These are phyloP conservation scores for Lophotis ruficrista DNA, from an alignment of 2,113 vertebrate species.

Conservation along the genomic window DNA sequence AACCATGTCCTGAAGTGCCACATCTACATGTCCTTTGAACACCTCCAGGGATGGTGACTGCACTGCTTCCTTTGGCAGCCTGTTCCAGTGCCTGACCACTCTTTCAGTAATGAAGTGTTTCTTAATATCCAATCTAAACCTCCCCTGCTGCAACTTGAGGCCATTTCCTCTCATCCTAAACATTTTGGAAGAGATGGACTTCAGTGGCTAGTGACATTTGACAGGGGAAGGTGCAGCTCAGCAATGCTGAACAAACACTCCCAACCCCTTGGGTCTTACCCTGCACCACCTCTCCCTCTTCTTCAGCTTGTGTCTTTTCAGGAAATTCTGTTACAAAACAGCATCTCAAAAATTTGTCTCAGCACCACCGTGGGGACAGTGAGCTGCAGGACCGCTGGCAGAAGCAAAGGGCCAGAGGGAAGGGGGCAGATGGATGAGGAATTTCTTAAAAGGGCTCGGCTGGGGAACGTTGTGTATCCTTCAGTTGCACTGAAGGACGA, in stretches of 20 bases:
- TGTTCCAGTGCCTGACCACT: too few species aligned
- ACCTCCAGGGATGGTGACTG: too few species aligned
- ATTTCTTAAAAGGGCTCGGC: rapidly evolving
- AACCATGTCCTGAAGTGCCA: too few species aligned
- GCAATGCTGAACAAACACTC: rapidly evolving
- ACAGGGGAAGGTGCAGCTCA: not conserved
- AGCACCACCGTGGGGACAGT: rapidly evolving
- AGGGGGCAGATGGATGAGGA: not conserved
- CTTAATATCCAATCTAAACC: too few species aligned
- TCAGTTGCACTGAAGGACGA: not conserved
- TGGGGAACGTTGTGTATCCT: rapidly evolving
- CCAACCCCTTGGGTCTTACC: rapidly evolving
- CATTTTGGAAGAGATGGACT: not conserved
- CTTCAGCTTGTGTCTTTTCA: not conserved
- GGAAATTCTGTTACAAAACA: not conserved
- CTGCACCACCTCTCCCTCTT: not conserved
- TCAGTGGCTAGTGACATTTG: not conserved
- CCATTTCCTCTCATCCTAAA: too few species aligned
- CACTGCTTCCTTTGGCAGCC: too few species aligned
- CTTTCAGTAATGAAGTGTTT: too few species aligned
- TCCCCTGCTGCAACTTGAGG: too few species aligned
- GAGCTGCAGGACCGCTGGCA: rapidly evolving
- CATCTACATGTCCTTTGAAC: too few species aligned
- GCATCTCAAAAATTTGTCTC: not conserved
- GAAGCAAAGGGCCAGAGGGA: not conserved